These are phyloP conservation scores for Ceyx cyanopectus DNA, from an alignment of 2,113 vertebrate genomes.

Conservation along the genomic window DNA sequence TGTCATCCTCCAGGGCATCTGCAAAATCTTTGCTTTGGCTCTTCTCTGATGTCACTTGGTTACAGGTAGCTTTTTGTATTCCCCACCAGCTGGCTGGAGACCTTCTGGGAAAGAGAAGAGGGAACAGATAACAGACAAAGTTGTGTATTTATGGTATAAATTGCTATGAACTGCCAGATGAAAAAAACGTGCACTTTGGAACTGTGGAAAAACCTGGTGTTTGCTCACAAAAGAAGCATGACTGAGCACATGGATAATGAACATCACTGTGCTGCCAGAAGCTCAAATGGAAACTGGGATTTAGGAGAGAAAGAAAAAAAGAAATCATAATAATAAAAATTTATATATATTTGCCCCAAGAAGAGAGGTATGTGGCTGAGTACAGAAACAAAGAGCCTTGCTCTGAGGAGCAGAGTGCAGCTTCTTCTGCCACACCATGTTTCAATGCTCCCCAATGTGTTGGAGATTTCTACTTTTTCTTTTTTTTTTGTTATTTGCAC, in stretches of 20 bases:
- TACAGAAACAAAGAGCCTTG: background rate
- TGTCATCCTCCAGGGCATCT: background rate
- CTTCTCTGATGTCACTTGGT: background rate
- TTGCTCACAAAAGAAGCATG: background rate
- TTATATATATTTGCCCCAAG: fast-evolving
- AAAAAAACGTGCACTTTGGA: background rate
- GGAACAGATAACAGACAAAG: background rate
- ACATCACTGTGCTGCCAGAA: background rate
- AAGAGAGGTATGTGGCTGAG: fast-evolving
- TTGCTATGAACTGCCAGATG: background rate
- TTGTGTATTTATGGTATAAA: background rate
- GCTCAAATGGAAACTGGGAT: background rate
- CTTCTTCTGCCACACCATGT: background rate
- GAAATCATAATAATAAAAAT: background rate
- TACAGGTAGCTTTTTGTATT: background rate
- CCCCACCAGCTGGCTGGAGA: background rate
- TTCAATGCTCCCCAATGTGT: background rate
- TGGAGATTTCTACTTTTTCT: background rate
- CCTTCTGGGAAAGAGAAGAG: background rate
- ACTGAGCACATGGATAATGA: background rate
- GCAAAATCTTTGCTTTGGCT: conserved; percentile 5
- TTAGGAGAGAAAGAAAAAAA: background rate
- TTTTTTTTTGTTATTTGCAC: background rate
- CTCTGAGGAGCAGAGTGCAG: background rate
- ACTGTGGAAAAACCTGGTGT: background rate